Evolutionary conservation across 2,888 invertebrate genomes (phyloP).

Genomic region (Thumatha senex): DNA sequence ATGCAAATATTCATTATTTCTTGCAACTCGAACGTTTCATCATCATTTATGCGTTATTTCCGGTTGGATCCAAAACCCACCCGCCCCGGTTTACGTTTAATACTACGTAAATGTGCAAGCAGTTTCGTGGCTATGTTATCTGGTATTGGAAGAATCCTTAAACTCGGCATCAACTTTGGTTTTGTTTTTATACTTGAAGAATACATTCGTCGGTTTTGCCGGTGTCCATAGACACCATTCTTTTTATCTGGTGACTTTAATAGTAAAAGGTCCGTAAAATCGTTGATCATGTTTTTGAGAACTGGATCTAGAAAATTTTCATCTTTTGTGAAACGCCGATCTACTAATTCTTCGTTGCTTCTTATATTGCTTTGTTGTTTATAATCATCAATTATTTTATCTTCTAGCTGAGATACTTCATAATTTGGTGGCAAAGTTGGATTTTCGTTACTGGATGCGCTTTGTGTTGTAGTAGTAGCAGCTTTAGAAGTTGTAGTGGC

Average conservation of each 20-base stretch:
- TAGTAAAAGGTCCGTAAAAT: constrained; percentile 25
- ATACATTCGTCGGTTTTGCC: constrained; percentile 33
- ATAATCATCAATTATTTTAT: neutral
- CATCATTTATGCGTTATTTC: too few species aligned
- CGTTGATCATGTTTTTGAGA: constrained; percentile 19
- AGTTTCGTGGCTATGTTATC: constrained; percentile 55
- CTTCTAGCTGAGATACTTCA: neutral
- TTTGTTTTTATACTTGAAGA: constrained; percentile 49
- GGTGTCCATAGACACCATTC: neutral
- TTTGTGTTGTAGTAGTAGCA: neutral
- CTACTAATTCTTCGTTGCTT: neutral
- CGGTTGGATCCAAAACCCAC: too few species aligned
- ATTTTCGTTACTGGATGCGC: too few species aligned
- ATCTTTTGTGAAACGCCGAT: neutral
- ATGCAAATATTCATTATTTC: too few species aligned
- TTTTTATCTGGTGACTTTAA: neutral
- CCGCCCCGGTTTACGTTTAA: too few species aligned
- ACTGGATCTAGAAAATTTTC: constrained; percentile 19
- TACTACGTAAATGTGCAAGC: constrained; percentile 44
- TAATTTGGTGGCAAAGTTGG: neutral
- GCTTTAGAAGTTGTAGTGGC: neutral
- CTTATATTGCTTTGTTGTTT: neutral
- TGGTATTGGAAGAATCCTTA: constrained; percentile 64
- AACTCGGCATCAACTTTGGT: constrained; percentile 53
- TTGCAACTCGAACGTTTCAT: too few species aligned